phyloP scores from a whole-genome alignment of 1,140 invertebrate species.

The Orius laevigatus region DNA sequence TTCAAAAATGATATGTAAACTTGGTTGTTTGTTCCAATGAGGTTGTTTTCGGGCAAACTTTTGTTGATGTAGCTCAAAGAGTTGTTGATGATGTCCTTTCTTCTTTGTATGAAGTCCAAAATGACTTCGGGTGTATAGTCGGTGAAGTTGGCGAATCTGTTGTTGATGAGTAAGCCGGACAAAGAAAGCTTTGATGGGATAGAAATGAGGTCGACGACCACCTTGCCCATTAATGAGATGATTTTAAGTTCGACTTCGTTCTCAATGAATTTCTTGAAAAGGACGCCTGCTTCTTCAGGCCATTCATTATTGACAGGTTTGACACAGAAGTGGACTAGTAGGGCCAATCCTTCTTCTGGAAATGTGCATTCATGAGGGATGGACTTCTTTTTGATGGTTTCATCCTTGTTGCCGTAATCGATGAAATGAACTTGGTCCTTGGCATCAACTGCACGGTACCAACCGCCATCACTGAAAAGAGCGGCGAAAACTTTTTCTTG shows the following conservation, averaged over 20 bases:
- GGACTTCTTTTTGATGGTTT: conserved; percentile 38
- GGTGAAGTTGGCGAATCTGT: too few species aligned
- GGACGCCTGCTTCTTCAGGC: conserved; percentile 38
- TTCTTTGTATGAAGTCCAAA: too few species aligned
- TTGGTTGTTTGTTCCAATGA: too few species aligned
- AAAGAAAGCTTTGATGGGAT: too few species aligned
- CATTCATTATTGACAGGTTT: conserved; percentile 46
- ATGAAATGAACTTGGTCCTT: conserved; percentile 52
- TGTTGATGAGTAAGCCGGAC: too few species aligned
- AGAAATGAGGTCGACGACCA: conserved; percentile 18
- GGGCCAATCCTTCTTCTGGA: conserved; percentile 35
- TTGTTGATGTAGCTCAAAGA: too few species aligned
- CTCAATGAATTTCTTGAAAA: conserved; percentile 37
- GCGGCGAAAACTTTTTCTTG: conserved; percentile 51
- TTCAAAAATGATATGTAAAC: too few species aligned
- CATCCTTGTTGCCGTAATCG: conserved; percentile 66
- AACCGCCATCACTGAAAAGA: conserved; percentile 51
- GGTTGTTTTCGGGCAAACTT: too few species aligned
- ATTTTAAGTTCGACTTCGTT: conserved; percentile 24
- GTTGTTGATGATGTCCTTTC: too few species aligned
- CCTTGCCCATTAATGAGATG: conserved; percentile 20
- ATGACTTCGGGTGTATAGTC: too few species aligned
- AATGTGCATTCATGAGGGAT: conserved; percentile 29
- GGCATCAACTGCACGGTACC: conserved; percentile 41
- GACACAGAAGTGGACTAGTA: conserved; percentile 45